phyloP scores from a whole-genome alignment of 2,888 invertebrate genomes.

The Andrena fulva region DNA sequence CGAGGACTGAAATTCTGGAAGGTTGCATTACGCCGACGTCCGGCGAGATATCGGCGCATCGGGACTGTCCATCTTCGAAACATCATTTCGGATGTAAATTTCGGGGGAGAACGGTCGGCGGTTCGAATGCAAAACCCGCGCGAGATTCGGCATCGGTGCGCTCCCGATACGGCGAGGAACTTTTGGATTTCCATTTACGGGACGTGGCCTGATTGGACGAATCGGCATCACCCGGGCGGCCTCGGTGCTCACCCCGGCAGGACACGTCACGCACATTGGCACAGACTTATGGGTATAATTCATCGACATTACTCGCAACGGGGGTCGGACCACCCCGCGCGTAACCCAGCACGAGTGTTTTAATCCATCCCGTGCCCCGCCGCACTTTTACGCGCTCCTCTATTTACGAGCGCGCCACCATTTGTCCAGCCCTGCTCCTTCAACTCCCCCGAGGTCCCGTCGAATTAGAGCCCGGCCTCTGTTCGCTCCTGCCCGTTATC shows the following conservation, averaged over 20 bases:
- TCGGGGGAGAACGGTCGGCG: conserved; percentile 17
- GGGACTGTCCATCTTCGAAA: conserved; percentile 62
- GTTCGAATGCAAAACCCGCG: conserved; percentile 39
- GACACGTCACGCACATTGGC: conserved; percentile 78
- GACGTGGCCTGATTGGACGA: conserved; percentile 74
- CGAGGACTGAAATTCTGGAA: conserved; percentile 12
- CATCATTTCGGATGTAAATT: conserved; percentile 65
- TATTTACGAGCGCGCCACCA: conserved; percentile 49
- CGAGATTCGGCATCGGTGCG: conserved; percentile 40
- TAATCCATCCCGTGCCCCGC: conserved; percentile 70
- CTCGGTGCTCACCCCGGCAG: conserved; percentile 50
- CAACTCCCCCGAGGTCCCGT: conserved; percentile 38
- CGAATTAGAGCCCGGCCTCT: conserved; percentile 36
- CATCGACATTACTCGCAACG: conserved; percentile 69
- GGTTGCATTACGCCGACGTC: conserved; percentile 2
- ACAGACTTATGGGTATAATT: conserved; percentile 76
- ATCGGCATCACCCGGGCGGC: conserved; percentile 66
- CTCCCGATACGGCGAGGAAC: conserved; percentile 62
- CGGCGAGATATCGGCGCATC: conserved; percentile 26
- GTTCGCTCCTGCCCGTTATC: conserved; percentile 22
- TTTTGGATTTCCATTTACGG: conserved; percentile 74
- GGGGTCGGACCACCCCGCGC: conserved; percentile 59
- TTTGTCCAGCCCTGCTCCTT: conserved; percentile 34
- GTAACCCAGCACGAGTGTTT: conserved; percentile 62
- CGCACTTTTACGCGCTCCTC: conserved; percentile 65